Conservation (phyloP, 2,797 vertebrate genomes). For the Acanthopagrus latus region DNA sequence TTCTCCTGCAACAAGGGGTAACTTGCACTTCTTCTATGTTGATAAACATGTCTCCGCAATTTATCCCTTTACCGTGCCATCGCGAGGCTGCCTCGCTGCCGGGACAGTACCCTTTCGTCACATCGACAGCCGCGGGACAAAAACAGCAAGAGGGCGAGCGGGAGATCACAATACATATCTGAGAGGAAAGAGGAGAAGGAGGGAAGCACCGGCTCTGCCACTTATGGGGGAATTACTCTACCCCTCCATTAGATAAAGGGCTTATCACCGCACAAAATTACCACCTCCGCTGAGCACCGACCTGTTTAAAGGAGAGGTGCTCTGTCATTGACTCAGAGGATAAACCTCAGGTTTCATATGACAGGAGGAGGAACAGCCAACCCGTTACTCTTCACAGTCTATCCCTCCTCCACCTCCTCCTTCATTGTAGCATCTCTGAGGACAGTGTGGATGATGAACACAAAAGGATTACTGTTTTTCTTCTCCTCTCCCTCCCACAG, state of each 20-base stretch:
- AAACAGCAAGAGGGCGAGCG: slow-evolving; percentile 58
- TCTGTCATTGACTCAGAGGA: slow-evolving; percentile 84
- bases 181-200: slow-evolving; percentile 18
- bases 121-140: slow-evolving; percentile 69
- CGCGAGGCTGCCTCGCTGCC: slow-evolving; percentile 47
- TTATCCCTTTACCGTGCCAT: slow-evolving; percentile 65
- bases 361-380: slow-evolving; percentile 72
- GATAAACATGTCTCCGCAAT: slow-evolving; percentile 79
- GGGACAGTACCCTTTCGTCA: slow-evolving; percentile 43
- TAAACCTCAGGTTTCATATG: slow-evolving; percentile 84
- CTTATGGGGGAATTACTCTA: slow-evolving; percentile 81
- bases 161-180: slow-evolving; percentile 58
- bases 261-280: slow-evolving; percentile 87
- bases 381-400: slow-evolving; percentile 37
- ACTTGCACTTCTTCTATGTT: slow-evolving; percentile 79
- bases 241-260: slow-evolving; percentile 86
- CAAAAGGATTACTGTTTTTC: slow-evolving; percentile 84
- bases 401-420: slow-evolving; percentile 17
- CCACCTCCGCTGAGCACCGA: slow-evolving; percentile 80
- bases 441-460: slow-evolving; percentile 80
- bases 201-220: slow-evolving; percentile 47
- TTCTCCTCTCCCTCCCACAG: slow-evolving; percentile 79
- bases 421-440: slow-evolving; percentile 64
- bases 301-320: slow-evolving; percentile 77
- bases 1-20: slow-evolving; percentile 81